Base-by-base conservation (phyloP, 2,888 invertebrate genomes). In the Diarsia dahlii region DNA sequence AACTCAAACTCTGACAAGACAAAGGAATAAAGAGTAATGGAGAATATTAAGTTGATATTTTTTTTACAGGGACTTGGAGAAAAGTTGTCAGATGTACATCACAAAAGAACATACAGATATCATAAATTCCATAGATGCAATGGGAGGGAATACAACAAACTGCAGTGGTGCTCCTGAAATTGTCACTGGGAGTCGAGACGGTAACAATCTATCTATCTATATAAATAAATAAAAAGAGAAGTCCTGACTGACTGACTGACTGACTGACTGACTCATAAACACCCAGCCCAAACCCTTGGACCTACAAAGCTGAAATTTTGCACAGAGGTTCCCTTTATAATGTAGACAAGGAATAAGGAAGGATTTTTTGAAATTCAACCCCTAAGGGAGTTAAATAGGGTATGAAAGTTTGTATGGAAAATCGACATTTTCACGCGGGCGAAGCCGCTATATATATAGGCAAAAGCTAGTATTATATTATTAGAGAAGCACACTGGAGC, bases 121-220 rank as follows among this genome's bases (percentile, higher is more conserved):
- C 48, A 98, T 99, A 73, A 99, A 99, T 94, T 96, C 98, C 15
- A 98, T 99, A 76, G 99, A 99, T 96, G 99, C 98, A 0, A 97
- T 99, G 85, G 99, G 98, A 3, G 99, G 99, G 0, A 97, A 97
- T 56, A 97, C 97, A 71, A 93, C 97, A 4, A 98, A 98, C 71
- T 98, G 98, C n/a, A n/a, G n/a, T 93, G 99, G 99, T 23, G 99
- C 99, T 4, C 99, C 99, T 12, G 99, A 99, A 97, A 98, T 99
- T 88, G 99, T 98, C 0, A 99, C 99, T 9, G 99, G 99, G 9
- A 98, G 99, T 85, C 97, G 98, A 94, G 99, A 99, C 97, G 99
- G 99, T 97, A 95, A 87, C 45, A 45, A 23, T 28, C 28, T 28
- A 28, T 28, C 28, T 28, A 28, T 28, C 28, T 28, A 28, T 28